Conservation (phyloP, 2,113 vertebrate genomes). For the Eleginops maclovinus region DNA sequence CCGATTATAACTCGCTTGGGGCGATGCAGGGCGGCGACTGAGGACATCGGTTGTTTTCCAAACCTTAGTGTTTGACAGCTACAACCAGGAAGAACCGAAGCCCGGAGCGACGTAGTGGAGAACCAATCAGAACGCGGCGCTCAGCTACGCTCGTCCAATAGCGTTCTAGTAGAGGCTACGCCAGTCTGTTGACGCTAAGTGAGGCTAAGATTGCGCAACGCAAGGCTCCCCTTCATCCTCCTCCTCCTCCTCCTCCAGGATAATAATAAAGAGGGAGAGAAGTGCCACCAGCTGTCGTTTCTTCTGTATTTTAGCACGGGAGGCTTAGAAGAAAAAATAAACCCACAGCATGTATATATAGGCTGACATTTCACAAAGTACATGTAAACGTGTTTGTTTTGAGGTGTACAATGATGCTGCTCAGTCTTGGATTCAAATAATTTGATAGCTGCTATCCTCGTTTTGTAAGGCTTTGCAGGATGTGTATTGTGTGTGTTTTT, state of each 20-base stretch:
- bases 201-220: conserved; percentile 33
- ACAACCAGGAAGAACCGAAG: conserved; percentile 63
- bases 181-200: conserved; percentile 24
- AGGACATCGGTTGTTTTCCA: conserved; percentile 34
- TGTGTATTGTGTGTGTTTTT: no score
- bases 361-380: background rate
- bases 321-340: background rate
- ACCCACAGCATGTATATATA: background rate
- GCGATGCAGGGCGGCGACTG: conserved; percentile 30
- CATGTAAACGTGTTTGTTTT: background rate
- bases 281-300: conserved; percentile 58
- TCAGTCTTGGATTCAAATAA: no score
- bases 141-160: conserved; percentile 42
- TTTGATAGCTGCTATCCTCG: no score
- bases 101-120: conserved; percentile 19
- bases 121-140: conserved; percentile 56
- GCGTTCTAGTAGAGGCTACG: background rate
- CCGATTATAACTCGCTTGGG: conserved; percentile 26
- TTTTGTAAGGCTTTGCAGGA: no score
- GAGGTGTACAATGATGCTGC: no score
- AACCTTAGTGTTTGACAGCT: conserved; percentile 41
- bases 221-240: background rate
- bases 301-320: conserved; percentile 2
- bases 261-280: conserved; percentile 45
- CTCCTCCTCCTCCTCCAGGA: conserved; percentile 20